Conservation (phyloP, 1,140 invertebrate species). For the Calephelis nemesis region DNA sequence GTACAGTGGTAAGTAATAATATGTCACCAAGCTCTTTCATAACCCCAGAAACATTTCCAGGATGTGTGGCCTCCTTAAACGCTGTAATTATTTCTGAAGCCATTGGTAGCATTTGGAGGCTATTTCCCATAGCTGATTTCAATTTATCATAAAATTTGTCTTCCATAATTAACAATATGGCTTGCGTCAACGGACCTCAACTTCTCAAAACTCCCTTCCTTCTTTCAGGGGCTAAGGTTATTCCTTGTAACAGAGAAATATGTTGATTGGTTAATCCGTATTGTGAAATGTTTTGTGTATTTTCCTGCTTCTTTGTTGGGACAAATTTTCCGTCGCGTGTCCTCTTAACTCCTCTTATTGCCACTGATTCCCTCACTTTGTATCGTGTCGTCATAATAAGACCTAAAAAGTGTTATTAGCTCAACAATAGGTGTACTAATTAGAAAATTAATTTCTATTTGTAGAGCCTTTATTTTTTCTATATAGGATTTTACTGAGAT, state of each 20-base stretch:
- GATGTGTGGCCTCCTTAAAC: constrained; percentile 7
- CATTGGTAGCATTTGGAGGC: constrained; percentile 11
- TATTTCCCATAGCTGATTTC: neutral
- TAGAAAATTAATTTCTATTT: neutral
- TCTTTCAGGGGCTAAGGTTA: constrained; percentile 33
- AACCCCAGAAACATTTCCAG: constrained; percentile 3
- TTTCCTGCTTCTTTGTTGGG: neutral
- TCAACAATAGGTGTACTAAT: neutral
- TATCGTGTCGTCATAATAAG: constrained; percentile 15
- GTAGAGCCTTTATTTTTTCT: neutral
- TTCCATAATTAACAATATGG: constrained; percentile 29
- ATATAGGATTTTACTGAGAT: neutral
- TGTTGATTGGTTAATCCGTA: constrained; percentile 34
- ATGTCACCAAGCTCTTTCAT: constrained; percentile 21
- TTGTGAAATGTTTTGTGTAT: constrained; percentile 31
- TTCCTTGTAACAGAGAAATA: constrained; percentile 31
- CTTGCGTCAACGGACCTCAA: constrained; percentile 28
- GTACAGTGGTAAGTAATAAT: constrained; percentile 3
- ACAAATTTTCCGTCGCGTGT: constrained; percentile 1
- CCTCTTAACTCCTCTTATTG: constrained; percentile 22
- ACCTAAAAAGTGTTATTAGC: neutral
- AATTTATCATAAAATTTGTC: constrained; percentile 27
- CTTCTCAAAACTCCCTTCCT: constrained; percentile 28
- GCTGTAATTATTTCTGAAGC: neutral
- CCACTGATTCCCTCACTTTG: constrained; percentile 23